Evolutionary conservation across 2,888 invertebrate genomes (phyloP), one percentile per base, ranked within the genome.

Genomic region (Dasypolia templi): DNA sequence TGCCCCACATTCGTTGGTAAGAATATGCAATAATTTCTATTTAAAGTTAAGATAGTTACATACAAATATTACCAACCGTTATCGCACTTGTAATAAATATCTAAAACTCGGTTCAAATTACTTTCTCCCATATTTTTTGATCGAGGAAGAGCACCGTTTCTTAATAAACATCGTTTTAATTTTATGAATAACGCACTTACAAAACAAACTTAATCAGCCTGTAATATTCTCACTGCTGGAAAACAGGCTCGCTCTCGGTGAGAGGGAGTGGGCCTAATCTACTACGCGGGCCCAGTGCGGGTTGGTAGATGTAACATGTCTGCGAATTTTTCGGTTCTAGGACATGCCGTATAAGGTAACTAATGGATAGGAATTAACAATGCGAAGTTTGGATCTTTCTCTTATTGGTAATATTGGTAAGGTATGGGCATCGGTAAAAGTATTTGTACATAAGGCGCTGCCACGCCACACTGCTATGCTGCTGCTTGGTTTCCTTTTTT

Each of bases 31-130:
- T 39, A 7, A 17, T 44, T 44, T 44, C 42, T 19, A 2, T 46
- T 46, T 46, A 19, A 19, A 46, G 17, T 46, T n/a, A n/a, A n/a
- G 32, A 22, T 22, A n/a, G 6, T 22, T 22, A 26, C 1, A 56
- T 22, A 42, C 12, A 44, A 53, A 51, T 29, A 22, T 29, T 64
- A 90, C 93, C 92, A 87, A 95, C 95, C 83, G 44, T 89, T 81
- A 32, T 75, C 59, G 78, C 92, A 91, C 82, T 87, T 91, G 79
- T 92, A 95, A 81, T 92, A 92, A 75, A 96, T 93, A 80, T 95
- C 95, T 49, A 95, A 88, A 62, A 96, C 88, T 74, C 95, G 89
- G 74, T 95, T 94, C 42, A 92, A 79, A 72, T 83, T 83, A 2
- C 84, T 51, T 83, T 83, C 3, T 88, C 89, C 94, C 94, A 95